These are phyloP conservation scores for Terrapene triunguis DNA, from an alignment of 2,113 vertebrate genomes.

Conservation along the genomic window DNA sequence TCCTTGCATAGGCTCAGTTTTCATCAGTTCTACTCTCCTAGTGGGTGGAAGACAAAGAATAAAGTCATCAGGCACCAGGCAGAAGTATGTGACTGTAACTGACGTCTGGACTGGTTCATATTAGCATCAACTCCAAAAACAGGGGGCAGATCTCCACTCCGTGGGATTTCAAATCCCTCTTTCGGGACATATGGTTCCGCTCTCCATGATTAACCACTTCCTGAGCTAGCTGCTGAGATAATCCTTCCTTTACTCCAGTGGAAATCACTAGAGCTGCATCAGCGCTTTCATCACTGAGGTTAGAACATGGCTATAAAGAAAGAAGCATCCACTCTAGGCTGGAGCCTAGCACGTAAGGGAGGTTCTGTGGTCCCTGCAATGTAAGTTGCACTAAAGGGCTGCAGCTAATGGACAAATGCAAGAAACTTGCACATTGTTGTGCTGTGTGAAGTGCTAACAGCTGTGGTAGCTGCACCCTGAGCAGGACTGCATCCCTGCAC, in stretches of 20 bases:
- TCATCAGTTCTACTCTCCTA: too few species aligned
- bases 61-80: background rate
- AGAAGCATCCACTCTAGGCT: background rate
- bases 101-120: background rate
- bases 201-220: background rate
- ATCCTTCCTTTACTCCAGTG: background rate
- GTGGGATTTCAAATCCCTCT: background rate
- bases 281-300: background rate
- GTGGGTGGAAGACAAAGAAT: background rate
- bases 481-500: background rate
- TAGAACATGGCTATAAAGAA: background rate
- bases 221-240: background rate
- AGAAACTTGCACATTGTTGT: background rate
- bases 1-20: too few species aligned
- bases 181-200: background rate
- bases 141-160: background rate
- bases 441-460: background rate
- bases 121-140: background rate
- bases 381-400: background rate
- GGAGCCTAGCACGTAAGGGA: background rate
- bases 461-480: background rate
- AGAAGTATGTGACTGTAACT: background rate
- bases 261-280: background rate
- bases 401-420: background rate
- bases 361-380: background rate